Evolutionary conservation across 2,113 vertebrate species (phyloP).

Genomic region (Aegithalos caudatus): DNA sequence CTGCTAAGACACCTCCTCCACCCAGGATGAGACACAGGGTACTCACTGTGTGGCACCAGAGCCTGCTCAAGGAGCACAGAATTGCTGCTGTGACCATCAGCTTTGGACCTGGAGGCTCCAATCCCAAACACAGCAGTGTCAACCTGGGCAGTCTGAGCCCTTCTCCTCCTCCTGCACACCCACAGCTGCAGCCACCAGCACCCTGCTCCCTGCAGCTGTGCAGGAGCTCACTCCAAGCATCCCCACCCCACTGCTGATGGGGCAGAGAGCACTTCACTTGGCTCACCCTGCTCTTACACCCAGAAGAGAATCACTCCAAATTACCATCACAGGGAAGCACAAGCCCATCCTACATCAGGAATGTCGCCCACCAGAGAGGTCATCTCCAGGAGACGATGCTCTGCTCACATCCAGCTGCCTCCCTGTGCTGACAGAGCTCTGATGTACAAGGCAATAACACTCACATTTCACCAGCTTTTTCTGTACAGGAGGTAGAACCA

Average conservation of each 20-base stretch:
- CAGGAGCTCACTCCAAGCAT: not conserved
- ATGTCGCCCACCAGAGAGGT: not conserved
- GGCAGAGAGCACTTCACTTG: not conserved
- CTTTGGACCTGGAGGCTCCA: not conserved
- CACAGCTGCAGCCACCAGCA: not conserved
- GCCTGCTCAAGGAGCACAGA: rapidly evolving
- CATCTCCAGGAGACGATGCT: not conserved
- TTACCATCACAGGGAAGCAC: not conserved
- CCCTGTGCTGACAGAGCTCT: not conserved
- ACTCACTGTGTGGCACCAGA: not conserved
- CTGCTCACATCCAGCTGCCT: not conserved
- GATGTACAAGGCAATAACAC: rapidly evolving
- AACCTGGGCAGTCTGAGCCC: not conserved
- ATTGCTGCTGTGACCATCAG: not conserved
- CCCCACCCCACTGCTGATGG: slow-evolving; percentile 33
- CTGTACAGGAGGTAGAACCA: not conserved
- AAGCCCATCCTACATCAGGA: slow-evolving; percentile 26
- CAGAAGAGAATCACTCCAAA: not conserved
- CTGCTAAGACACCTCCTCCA: not conserved
- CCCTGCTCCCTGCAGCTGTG: not conserved
- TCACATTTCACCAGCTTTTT: not conserved
- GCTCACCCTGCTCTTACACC: not conserved
- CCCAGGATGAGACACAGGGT: not conserved
- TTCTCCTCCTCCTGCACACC: not conserved
- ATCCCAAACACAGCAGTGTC: rapidly evolving